Evolutionary conservation across 2,797 vertebrate genomes (phyloP), one percentile per base, ranked within the genome.

Genomic region (Crocodylus rhombifer): DNA sequence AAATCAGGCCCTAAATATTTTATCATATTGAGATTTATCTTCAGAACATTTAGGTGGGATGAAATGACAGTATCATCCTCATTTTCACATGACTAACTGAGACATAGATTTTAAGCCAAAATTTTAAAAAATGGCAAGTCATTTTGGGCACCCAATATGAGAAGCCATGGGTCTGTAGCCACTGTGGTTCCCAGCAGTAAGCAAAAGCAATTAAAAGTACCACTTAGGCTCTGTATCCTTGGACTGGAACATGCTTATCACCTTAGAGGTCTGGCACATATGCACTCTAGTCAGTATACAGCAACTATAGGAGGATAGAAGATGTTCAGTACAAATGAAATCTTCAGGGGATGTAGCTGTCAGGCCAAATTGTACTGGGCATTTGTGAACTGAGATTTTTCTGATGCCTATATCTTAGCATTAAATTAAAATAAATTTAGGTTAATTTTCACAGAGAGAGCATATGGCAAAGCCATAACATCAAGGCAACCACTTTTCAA

Each of bases 271-370:
- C 30, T 65, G 30, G 61, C 18, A 74, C 18, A 51, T 7, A 63
- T 61, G 16, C 56, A 56, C 74, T 21, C 14, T 28, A 85, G 56
- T 77, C 30, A 76, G 4, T 18, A 14, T 3, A 23, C 4, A 83
- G 30, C 23, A 93, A 4, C 60, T 56, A 61, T 1, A n/a, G 4
- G 62, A 83, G 5, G 9, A 18, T 69, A 8, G 86, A 21, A 5
- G 21, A 5, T 57, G 17, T 42, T 51, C 23, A 58, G 0, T 74
- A 15, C 36, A 84, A 80, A 10, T 2, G 3, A 1, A 80, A 1
- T 33, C 21, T n/a, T 74, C 64, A 77, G 73, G 82, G 30, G 5
- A 76, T 4, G 9, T 11, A 62, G 8, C 9, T 14, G 5, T 13
- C 5, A 51, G 42, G 42, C 42, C 42, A 23, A 17, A 55, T 6